These are phyloP conservation scores for Girardia tigrina DNA, from an alignment of 2,888 invertebrate genomes.

Conservation along the genomic window DNA sequence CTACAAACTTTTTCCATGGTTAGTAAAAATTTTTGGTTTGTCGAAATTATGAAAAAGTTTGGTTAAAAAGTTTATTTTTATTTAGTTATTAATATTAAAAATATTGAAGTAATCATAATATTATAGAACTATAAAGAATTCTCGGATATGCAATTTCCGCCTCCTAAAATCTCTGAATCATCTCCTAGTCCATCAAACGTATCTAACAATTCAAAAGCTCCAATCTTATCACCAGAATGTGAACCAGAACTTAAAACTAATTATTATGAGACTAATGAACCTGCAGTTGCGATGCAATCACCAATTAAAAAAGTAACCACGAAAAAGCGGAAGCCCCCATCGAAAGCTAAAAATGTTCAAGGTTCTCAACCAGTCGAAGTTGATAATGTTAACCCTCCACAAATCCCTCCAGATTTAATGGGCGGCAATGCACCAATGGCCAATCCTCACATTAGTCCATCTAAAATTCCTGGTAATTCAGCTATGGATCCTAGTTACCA, in stretches of 20 bases:
- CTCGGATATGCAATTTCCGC: not conserved
- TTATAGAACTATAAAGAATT: not conserved
- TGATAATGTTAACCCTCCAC: not conserved
- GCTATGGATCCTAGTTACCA: not conserved
- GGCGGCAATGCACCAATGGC: not conserved
- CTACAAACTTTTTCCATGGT: too few species aligned
- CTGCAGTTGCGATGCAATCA: not conserved
- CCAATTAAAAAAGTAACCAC: not conserved
- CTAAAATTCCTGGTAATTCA: not conserved
- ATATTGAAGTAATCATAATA: too few species aligned
- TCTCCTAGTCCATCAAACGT: not conserved
- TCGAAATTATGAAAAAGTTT: too few species aligned
- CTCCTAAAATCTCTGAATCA: not conserved
- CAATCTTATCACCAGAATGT: not conserved
- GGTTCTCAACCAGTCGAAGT: not conserved
- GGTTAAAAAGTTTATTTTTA: too few species aligned
- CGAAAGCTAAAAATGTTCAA: not conserved
- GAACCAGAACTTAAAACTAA: not conserved
- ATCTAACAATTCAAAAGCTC: not conserved
- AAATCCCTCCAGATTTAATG: not conserved
- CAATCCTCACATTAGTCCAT: not conserved
- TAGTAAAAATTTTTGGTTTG: too few species aligned
- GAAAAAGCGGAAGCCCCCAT: not conserved
- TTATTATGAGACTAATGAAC: not conserved
- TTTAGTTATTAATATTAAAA: too few species aligned